Evolutionary conservation across 2,113 vertebrate genomes (phyloP).

Genomic region (Glaucomys volans): DNA sequence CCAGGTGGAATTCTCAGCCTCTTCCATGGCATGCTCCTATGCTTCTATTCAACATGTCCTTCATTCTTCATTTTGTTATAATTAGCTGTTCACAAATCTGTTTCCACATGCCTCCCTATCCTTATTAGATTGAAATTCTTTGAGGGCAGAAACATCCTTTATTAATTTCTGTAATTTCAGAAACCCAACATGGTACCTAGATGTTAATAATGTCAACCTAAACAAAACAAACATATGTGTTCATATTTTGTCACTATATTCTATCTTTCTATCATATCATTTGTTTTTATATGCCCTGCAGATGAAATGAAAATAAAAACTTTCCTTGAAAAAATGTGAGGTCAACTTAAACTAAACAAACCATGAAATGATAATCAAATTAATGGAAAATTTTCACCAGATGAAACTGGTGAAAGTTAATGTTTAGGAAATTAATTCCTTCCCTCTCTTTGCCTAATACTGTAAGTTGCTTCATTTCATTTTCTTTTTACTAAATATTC

Average conservation of each 20-base stretch:
- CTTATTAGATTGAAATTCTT: neutral
- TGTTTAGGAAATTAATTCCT: neutral
- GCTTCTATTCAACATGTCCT: neutral
- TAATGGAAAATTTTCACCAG: neutral
- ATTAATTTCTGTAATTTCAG: neutral
- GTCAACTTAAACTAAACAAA: neutral
- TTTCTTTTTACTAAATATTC: neutral
- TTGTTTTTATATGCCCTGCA: neutral
- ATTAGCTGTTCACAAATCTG: neutral
- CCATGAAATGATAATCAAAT: neutral
- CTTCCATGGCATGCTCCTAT: neutral
- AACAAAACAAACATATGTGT: constrained; percentile 28
- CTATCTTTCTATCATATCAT: neutral
- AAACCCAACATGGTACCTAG: neutral
- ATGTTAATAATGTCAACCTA: neutral
- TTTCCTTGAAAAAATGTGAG: neutral
- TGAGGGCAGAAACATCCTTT: neutral
- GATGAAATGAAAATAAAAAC: neutral
- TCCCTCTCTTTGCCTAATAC: neutral
- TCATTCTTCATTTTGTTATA: neutral
- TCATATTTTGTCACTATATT: neutral
- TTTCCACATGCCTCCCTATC: neutral
- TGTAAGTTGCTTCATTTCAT: neutral
- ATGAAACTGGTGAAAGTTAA: constrained; percentile 23
- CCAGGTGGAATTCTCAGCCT: neutral